phyloP scores from a whole-genome alignment of 64 coral and sea anemone species.

The Acropora yongei region DNA sequence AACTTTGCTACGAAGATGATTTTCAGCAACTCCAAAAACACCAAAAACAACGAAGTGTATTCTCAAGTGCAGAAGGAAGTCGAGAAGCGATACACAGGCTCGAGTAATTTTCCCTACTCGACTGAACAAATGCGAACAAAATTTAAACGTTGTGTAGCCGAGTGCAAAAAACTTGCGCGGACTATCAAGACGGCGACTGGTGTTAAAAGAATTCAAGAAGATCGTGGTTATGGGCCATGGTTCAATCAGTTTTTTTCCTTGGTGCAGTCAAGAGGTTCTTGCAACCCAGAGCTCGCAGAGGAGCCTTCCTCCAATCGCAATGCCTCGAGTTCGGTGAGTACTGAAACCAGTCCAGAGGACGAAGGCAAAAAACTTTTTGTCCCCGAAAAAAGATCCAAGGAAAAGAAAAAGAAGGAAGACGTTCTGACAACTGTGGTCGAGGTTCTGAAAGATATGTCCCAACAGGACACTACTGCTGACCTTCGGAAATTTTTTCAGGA shows the following conservation, averaged over 20 bases:
- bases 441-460: constrained; percentile 1
- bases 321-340: constrained; percentile 10
- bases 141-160: constrained; percentile 35
- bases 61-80: not conserved
- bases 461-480: constrained; percentile 15
- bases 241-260: constrained; percentile 55
- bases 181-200: constrained; percentile 58
- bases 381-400: constrained; percentile 13
- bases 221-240: constrained; percentile 30
- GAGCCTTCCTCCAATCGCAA: constrained; percentile 36
- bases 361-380: constrained; percentile 30
- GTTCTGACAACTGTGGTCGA: constrained; percentile 16
- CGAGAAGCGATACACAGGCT: not conserved
- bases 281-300: constrained; percentile 37
- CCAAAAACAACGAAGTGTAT: constrained; percentile 17
- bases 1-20: not conserved
- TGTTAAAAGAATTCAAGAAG: constrained; percentile 42
- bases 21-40: not conserved
- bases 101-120: not conserved
- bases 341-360: constrained; percentile 5
- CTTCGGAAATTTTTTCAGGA: constrained; percentile 34
- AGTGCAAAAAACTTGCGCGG: constrained; percentile 38
- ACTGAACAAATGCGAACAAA: constrained; percentile 20
- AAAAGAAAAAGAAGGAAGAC: constrained; percentile 15
- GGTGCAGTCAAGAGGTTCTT: constrained; percentile 46